Evolutionary conservation across 2,888 invertebrate genomes (phyloP).

Genomic region (Prosapia bicincta): DNA sequence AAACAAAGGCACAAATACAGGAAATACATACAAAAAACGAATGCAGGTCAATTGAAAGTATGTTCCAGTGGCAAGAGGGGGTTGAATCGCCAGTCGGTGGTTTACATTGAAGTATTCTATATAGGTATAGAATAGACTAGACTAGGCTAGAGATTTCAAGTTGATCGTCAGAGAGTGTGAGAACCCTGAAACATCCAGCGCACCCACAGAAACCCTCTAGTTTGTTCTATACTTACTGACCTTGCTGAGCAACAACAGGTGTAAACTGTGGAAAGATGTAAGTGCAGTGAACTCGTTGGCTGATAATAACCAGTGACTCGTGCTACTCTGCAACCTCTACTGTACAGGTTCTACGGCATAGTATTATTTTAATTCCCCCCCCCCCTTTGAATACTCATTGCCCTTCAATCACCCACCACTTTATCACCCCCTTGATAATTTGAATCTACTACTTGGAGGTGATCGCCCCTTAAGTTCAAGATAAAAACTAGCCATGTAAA

Average conservation of each 20-base stretch:
- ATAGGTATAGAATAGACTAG: neutral
- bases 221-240: neutral
- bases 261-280: neutral
- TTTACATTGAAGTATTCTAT: neutral
- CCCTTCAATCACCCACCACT: neutral
- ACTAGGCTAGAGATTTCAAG: too few species aligned
- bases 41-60: neutral
- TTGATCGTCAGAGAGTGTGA: too few species aligned
- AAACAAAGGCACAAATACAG: neutral
- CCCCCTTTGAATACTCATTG: neutral
- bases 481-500: too few species aligned
- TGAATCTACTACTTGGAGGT: too few species aligned
- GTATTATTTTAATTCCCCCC: neutral
- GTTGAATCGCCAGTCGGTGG: neutral
- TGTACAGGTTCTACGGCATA: neutral
- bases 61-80: neutral
- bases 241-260: neutral
- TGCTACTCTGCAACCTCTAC: neutral
- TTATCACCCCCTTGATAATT: too few species aligned
- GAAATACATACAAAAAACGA: neutral
- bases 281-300: too few species aligned
- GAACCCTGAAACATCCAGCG: neutral
- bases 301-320: too few species aligned
- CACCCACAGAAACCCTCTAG: neutral
- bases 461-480: too few species aligned